A percentile compares a stretch with the other conserved stretches of the same genome.
These are phyloP conservation scores for Geophilus truncorum DNA, from an alignment of 2,888 invertebrate genomes.

Conservation along the genomic window DNA sequence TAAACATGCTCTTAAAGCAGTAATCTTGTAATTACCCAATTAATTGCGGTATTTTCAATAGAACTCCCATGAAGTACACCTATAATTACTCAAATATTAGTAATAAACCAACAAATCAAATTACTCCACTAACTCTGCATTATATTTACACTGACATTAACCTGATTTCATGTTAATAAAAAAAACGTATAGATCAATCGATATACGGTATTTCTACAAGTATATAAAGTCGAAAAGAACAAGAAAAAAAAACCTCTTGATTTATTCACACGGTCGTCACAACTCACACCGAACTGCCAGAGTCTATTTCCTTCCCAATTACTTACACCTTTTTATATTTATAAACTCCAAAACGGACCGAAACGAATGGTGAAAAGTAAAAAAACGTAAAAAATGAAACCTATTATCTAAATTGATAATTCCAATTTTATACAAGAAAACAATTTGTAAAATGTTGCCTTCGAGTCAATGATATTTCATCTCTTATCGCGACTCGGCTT, in stretches of 20 bases:
- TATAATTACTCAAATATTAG: background rate
- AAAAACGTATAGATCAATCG: background rate
- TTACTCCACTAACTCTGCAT: too few species aligned
- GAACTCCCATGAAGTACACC: background rate
- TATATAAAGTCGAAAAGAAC: background rate
- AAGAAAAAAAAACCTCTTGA: background rate
- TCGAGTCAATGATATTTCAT: background rate
- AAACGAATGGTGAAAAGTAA: background rate
- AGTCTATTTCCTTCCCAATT: background rate
- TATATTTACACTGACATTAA: too few species aligned
- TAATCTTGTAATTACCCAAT: too few species aligned
- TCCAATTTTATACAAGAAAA: background rate
- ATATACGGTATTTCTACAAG: background rate
- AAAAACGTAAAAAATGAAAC: too few species aligned
- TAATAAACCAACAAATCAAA: too few species aligned
- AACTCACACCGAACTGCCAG: background rate
- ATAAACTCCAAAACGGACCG: background rate
- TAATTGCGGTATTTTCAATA: too few species aligned
- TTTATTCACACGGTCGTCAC: background rate
- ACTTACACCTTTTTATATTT: background rate
- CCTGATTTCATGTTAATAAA: background rate
- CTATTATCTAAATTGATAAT: background rate
- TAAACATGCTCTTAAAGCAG: too few species aligned
- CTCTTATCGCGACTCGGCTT: background rate
- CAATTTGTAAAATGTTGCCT: constrained; percentile 12